Conservation (phyloP, 2,888 invertebrate genomes). For the Yponomeuta evonymella region DNA sequence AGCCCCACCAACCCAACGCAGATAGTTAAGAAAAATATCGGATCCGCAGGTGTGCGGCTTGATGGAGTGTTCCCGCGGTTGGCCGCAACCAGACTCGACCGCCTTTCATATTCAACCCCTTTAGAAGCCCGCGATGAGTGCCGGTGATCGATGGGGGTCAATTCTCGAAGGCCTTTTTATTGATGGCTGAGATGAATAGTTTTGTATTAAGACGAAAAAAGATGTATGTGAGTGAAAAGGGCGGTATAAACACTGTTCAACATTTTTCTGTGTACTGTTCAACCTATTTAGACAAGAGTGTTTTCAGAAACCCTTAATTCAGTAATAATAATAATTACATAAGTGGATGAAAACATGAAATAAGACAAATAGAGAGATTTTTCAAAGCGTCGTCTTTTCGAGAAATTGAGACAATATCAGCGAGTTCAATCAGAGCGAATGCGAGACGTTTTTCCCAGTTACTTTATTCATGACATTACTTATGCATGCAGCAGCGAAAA, state of each 20-base stretch:
- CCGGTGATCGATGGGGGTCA: not conserved
- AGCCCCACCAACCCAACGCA: too few species aligned
- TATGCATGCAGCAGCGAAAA: slow-evolving; percentile 77
- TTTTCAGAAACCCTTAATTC: too few species aligned
- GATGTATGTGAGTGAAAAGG: not conserved
- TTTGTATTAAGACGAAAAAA: not conserved
- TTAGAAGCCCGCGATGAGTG: not conserved
- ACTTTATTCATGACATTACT: slow-evolving; percentile 74
- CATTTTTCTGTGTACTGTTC: not conserved
- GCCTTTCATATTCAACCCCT: slow-evolving; percentile 7
- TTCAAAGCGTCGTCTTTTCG: not conserved
- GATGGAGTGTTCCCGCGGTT: slow-evolving; percentile 6
- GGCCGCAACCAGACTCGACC: not conserved
- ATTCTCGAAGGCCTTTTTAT: slow-evolving; percentile 1
- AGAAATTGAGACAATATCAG: slow-evolving; percentile 11
- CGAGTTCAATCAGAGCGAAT: slow-evolving; percentile 14
- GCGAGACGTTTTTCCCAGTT: slow-evolving; percentile 58
- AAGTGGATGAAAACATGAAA: not conserved
- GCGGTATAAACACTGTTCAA: too few species aligned
- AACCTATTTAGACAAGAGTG: not conserved
- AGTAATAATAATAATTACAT: not conserved
- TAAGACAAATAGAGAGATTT: not conserved
- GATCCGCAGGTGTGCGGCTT: slow-evolving; percentile 10
- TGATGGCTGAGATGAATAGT: not conserved
- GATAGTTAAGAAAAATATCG: slow-evolving; percentile 11